Percentiles rank a stretch among this genome's conserved stretches.
phyloP scores from a whole-genome alignment of 2,113 vertebrate species.

The Oenanthe melanoleuca region DNA sequence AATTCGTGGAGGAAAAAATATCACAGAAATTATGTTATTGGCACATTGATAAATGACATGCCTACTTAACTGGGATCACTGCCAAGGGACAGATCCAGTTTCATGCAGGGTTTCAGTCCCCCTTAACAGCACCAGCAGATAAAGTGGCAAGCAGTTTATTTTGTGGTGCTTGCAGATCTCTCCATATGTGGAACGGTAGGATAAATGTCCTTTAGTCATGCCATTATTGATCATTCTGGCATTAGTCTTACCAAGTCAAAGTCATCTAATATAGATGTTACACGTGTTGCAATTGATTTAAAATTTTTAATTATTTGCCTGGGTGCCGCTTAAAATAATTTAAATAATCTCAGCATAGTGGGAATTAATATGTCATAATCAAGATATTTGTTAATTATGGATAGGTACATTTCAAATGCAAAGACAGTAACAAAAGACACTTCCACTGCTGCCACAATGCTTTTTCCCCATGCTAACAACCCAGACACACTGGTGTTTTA shows the following conservation, averaged over 20 bases:
- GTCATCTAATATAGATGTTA: neutral
- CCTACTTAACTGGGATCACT: constrained; percentile 33
- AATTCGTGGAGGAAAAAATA: constrained; percentile 40
- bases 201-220: constrained; percentile 4
- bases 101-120: constrained; percentile 28
- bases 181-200: neutral
- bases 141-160: constrained; percentile 27
- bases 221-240: constrained; percentile 32
- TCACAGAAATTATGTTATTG: constrained; percentile 32
- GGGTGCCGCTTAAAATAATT: neutral
- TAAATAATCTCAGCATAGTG: neutral
- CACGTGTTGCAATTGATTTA: neutral
- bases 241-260: constrained; percentile 25
- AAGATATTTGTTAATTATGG: neutral
- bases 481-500: neutral
- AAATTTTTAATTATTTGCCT: neutral
- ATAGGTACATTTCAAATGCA: neutral
- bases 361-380: neutral
- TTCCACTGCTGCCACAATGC: neutral
- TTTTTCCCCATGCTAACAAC: neutral
- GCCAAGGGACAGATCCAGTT: constrained; percentile 50
- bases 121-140: constrained; percentile 36
- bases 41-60: constrained; percentile 52
- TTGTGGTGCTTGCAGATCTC: constrained; percentile 1
- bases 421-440: neutral